These are phyloP conservation scores for Muschampia plurimacula DNA, from an alignment of 2,888 invertebrate species.

Conservation along the genomic window DNA sequence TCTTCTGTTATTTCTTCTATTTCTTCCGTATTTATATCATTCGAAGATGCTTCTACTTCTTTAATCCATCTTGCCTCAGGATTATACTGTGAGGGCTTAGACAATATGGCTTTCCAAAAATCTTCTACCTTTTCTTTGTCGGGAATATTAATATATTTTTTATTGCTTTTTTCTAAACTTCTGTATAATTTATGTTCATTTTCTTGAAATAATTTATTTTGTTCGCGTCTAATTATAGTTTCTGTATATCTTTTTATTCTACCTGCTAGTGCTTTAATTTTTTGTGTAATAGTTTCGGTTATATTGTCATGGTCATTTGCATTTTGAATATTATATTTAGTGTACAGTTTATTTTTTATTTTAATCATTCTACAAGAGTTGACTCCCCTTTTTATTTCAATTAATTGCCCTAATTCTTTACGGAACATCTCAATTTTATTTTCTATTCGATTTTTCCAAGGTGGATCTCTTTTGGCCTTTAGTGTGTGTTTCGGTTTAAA, in stretches of 20 bases:
- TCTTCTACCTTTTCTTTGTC: background rate
- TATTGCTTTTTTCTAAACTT: no score
- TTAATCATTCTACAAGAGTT: constrained; percentile 3
- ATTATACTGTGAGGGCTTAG: background rate
- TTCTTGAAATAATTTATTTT: no score
- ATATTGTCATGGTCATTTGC: background rate
- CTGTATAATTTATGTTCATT: no score
- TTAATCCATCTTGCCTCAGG: constrained; percentile 3
- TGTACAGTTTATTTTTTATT: constrained; percentile 9
- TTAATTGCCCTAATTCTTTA: constrained; percentile 18
- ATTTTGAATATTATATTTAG: constrained; percentile 13
- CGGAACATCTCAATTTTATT: constrained; percentile 17
- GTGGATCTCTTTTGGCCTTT: constrained; percentile 16
- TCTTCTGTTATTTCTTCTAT: background rate
- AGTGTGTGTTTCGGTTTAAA: background rate
- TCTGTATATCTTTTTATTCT: no score
- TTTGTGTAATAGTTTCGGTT: background rate
- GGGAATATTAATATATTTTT: background rate
- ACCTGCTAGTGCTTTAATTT: background rate
- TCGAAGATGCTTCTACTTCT: background rate
- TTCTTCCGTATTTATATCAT: background rate
- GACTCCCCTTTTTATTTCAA: constrained; percentile 15
- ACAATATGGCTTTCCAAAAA: background rate
- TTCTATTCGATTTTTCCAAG: constrained; percentile 23
- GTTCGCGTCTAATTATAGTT: no score